phyloP scores from a whole-genome alignment of 2,797 vertebrate species.

The Fistularia tabacaria region DNA sequence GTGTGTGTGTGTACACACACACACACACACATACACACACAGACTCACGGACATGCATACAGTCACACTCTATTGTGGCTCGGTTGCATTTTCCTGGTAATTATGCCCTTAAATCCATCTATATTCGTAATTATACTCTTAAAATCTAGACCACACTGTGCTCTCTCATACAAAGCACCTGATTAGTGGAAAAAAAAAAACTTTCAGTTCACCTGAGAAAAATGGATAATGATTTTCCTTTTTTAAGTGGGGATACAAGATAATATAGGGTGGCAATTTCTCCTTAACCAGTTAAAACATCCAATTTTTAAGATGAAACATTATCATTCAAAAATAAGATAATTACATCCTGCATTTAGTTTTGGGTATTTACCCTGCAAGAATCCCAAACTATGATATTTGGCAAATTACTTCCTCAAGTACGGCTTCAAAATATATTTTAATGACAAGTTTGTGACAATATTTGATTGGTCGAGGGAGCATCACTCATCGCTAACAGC shows the following conservation, averaged over 20 bases:
- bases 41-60: too few relatives aligned
- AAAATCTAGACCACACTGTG: background rate
- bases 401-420: too few relatives aligned
- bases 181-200: constrained; percentile 40
- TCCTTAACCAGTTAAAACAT: background rate
- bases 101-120: constrained; percentile 51
- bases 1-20: background rate
- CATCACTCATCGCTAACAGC: too few relatives aligned
- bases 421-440: too few relatives aligned
- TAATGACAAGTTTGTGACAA: too few relatives aligned
- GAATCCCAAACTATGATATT: too few relatives aligned
- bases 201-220: constrained; percentile 17
- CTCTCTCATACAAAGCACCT: constrained; percentile 1
- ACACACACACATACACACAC: background rate
- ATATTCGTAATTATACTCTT: constrained; percentile 53
- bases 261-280: background rate
- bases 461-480: too few relatives aligned
- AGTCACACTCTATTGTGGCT: background rate
- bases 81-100: constrained; percentile 36
- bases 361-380: too few relatives aligned
- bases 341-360: too few relatives aligned
- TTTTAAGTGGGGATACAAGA: background rate
- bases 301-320: too few relatives aligned
- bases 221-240: background rate
- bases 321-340: too few relatives aligned